A percentile compares a stretch with the other conserved stretches of the same genome.
phyloP scores from a whole-genome alignment of 1,140 invertebrate species.

The Monochamus saltuarius region DNA sequence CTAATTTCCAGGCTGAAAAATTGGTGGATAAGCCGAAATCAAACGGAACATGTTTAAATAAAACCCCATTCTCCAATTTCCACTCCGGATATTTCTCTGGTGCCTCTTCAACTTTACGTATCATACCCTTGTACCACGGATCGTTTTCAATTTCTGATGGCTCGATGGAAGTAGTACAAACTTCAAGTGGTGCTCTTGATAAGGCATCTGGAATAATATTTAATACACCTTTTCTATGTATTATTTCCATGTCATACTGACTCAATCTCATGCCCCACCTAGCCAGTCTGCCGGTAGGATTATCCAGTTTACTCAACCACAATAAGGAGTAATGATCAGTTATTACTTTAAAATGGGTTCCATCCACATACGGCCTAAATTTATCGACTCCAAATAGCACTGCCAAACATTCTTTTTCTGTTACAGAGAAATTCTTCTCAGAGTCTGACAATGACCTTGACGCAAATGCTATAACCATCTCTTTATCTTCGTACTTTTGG shows the following conservation, averaged over 20 bases:
- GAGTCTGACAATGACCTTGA: too few relatives aligned
- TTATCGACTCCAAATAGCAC: slow-evolving; percentile 52
- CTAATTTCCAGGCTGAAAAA: slow-evolving; percentile 24
- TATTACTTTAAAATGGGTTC: slow-evolving; percentile 51
- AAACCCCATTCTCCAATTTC: slow-evolving; percentile 11
- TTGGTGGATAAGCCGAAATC: background rate
- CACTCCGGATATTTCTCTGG: slow-evolving; percentile 18
- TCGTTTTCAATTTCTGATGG: background rate
- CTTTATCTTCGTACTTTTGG: too few relatives aligned
- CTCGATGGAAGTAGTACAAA: slow-evolving; percentile 6
- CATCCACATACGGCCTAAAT: slow-evolving; percentile 50
- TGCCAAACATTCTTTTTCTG: slow-evolving; percentile 54
- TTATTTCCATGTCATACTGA: slow-evolving; percentile 48
- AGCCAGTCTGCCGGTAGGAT: slow-evolving; percentile 48
- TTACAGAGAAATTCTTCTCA: slow-evolving; percentile 54
- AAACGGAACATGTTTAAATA: slow-evolving; percentile 19
- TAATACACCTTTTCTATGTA: slow-evolving; percentile 43
- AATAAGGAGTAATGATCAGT: slow-evolving; percentile 54
- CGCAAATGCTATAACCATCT: too few relatives aligned
- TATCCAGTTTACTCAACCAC: slow-evolving; percentile 47
- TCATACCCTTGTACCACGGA: too few relatives aligned
- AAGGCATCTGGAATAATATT: slow-evolving; percentile 13
- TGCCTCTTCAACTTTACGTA: background rate
- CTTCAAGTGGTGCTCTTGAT: slow-evolving; percentile 5
- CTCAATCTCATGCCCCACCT: slow-evolving; percentile 52